Conservation (phyloP, 37 sponge, comb jelly and placozoan genomes). For the Aplysina aerophoba region DNA sequence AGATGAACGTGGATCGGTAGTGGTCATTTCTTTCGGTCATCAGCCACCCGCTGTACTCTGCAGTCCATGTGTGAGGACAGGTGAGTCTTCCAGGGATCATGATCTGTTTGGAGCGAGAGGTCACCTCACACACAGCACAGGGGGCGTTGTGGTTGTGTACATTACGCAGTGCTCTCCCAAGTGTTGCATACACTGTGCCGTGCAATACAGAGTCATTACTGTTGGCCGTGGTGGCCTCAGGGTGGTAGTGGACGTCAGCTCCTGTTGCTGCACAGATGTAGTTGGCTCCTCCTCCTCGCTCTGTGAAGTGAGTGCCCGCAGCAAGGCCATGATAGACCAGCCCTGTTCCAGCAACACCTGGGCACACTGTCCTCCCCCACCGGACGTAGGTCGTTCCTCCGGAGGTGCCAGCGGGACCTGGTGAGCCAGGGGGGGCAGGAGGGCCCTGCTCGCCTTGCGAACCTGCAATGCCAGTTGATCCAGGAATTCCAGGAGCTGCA, state of each 20-base stretch:
- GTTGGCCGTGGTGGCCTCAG: not conserved
- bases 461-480: not conserved
- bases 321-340: constrained; percentile 15
- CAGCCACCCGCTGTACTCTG: constrained; percentile 65
- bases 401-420: not conserved
- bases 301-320: constrained; percentile 1
- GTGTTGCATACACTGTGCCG: constrained; percentile 44
- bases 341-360: not conserved
- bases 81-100: constrained; percentile 55
- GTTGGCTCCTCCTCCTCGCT: constrained; percentile 55
- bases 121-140: constrained; percentile 61
- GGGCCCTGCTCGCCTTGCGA: constrained; percentile 15
- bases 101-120: constrained; percentile 13
- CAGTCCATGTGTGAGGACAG: constrained; percentile 51
- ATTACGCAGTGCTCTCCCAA: not conserved
- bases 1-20: constrained; percentile 30
- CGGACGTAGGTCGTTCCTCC: constrained; percentile 12
- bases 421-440: not conserved
- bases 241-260: constrained; percentile 5
- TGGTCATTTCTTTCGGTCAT: constrained; percentile 22
- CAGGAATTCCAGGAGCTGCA: no score
- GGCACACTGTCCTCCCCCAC: constrained; percentile 50
- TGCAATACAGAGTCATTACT: not conserved
- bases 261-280: constrained; percentile 37
- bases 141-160: constrained; percentile 38